Percentiles rank a stretch among this genome's conserved stretches.
phyloP scores from a whole-genome alignment of 2,888 invertebrate species.

The Zonitis immaculata region DNA sequence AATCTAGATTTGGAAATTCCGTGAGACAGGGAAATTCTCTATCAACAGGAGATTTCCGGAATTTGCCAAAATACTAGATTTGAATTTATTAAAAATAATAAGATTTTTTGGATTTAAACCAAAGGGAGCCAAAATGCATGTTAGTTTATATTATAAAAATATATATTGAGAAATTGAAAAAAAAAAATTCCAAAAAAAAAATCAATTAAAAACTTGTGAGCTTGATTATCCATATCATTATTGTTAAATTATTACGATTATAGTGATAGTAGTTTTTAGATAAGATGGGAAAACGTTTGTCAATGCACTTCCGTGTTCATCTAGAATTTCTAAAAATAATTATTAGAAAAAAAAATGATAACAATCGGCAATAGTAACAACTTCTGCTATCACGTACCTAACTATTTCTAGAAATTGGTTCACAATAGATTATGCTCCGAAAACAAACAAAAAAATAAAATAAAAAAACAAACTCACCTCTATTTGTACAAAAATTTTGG shows the following conservation, averaged over 20 bases:
- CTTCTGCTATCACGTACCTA: constrained; percentile 42
- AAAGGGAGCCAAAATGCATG: constrained; percentile 30
- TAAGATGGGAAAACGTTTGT: constrained; percentile 31
- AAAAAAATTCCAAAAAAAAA: background rate
- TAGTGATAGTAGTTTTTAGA: constrained; percentile 14
- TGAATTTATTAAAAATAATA: too few species aligned
- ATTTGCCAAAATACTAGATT: constrained; percentile 19
- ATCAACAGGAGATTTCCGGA: constrained; percentile 10
- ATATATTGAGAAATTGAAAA: constrained; percentile 4
- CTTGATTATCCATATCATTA: constrained; percentile 42
- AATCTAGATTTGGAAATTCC: constrained; percentile 20
- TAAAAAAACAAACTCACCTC: constrained; percentile 11
- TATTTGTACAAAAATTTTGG: constrained; percentile 17
- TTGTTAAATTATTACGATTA: constrained; percentile 25
- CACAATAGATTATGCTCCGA: constrained; percentile 3
- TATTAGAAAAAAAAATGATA: constrained; percentile 1
- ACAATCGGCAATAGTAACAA: constrained; percentile 6
- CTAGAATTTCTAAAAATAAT: constrained; percentile 8
- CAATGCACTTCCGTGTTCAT: constrained; percentile 37
- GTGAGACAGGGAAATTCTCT: constrained; percentile 34
- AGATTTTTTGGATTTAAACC: constrained; percentile 17
- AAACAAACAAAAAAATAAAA: constrained; percentile 2
- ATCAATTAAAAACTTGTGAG: constrained; percentile 34
- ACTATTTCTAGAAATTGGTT: constrained; percentile 27
- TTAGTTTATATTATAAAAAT: too few species aligned